These are phyloP conservation scores for Pseudorhiza aurosa DNA, from an alignment of 30 jellyfish, hydroid and myxozoan species.

Conservation along the genomic window DNA sequence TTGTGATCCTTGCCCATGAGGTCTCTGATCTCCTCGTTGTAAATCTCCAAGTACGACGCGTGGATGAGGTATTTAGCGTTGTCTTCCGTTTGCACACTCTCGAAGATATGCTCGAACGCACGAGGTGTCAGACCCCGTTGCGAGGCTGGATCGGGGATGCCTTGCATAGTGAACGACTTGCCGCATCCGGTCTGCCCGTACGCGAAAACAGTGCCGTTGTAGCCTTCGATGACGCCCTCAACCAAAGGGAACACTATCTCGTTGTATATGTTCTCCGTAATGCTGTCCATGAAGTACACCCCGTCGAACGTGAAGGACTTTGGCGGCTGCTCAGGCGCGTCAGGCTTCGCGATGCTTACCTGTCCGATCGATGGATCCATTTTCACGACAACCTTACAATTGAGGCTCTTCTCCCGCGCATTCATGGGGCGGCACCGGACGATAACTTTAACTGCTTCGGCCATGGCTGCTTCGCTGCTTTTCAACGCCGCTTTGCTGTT, in stretches of 20 bases:
- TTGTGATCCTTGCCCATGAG: slow-evolving; percentile 86
- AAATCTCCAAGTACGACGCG: slow-evolving; percentile 93
- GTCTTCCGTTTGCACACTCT: slow-evolving; percentile 95
- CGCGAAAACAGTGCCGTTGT: slow-evolving; percentile 96
- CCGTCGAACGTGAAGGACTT: slow-evolving; percentile 95
- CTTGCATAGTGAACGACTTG: slow-evolving; percentile 97
- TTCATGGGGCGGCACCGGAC: slow-evolving; percentile 95
- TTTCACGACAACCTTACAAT: slow-evolving; percentile 78
- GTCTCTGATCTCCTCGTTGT: slow-evolving; percentile 94
- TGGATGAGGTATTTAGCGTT: slow-evolving; percentile 87
- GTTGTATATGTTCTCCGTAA: slow-evolving; percentile 90
- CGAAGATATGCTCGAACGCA: slow-evolving; percentile 98
- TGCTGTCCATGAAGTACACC: slow-evolving; percentile 84
- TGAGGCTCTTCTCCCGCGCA: slow-evolving; percentile 80
- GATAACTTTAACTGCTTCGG: slow-evolving; percentile 93
- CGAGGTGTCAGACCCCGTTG: slow-evolving; percentile 98
- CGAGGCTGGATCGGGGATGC: slow-evolving; percentile 95
- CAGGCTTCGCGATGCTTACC: slow-evolving; percentile 78
- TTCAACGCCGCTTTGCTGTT: no score
- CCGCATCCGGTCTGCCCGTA: slow-evolving; percentile 99
- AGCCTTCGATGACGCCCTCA: slow-evolving; percentile 98
- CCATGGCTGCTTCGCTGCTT: slow-evolving; percentile 30
- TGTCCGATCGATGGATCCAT: slow-evolving; percentile 93
- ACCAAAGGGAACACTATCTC: slow-evolving; percentile 92
- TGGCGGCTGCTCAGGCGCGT: slow-evolving; percentile 87